A percentile compares a stretch with the other conserved stretches of the same genome.
phyloP scores from a whole-genome alignment of 2,888 invertebrate species.

The Coecobrya sp. region DNA sequence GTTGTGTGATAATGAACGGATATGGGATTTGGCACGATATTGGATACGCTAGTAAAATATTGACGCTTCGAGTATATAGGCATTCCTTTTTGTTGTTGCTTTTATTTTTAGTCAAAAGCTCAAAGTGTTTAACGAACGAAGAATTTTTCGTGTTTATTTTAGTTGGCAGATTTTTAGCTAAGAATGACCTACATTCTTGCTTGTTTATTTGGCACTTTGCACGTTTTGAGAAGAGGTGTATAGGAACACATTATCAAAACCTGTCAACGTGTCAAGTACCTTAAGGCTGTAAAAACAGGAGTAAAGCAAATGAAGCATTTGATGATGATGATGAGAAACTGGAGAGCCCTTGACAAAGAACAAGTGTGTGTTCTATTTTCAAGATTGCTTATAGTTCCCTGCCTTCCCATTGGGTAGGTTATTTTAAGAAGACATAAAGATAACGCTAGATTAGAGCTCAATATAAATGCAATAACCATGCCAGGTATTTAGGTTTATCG shows the following conservation, averaged over 20 bases:
- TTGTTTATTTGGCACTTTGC: conserved; percentile 50
- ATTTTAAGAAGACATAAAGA: not conserved
- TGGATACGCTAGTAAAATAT: not conserved
- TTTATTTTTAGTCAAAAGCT: not conserved
- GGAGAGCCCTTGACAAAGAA: conserved; percentile 75
- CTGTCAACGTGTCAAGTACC: conserved; percentile 67
- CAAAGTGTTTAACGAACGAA: not conserved
- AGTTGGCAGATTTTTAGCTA: not conserved
- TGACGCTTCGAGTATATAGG: not conserved
- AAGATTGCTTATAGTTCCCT: not conserved
- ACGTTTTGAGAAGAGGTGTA: conserved; percentile 32
- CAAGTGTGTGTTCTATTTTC: not conserved
- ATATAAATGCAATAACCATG: not conserved
- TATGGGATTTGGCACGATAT: not conserved
- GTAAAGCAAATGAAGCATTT: not conserved
- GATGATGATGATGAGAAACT: conserved; percentile 56
- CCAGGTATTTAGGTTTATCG: conserved; percentile 73
- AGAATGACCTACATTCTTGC: conserved; percentile 57
- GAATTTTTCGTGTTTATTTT: conserved; percentile 8
- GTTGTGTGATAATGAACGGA: conserved; percentile 30
- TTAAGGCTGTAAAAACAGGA: conserved; percentile 6
- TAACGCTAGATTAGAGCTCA: not conserved
- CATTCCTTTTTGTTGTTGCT: not conserved
- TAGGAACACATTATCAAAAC: conserved; percentile 37
- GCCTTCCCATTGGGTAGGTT: not conserved